Percentiles rank a stretch among this genome's conserved stretches.
phyloP scores from a whole-genome alignment of 2,888 invertebrate genomes.

The Nemoura dubitans region DNA sequence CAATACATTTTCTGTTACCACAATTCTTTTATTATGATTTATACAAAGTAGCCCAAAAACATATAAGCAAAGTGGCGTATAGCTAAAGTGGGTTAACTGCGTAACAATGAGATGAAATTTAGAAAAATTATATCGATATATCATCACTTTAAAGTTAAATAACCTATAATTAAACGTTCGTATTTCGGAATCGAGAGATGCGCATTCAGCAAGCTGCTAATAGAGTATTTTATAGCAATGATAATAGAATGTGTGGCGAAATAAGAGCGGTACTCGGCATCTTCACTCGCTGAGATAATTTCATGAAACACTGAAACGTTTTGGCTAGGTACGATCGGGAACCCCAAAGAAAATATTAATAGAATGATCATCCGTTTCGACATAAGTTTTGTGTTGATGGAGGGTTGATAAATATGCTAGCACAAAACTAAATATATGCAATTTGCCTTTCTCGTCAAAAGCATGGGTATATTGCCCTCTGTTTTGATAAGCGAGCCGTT shows the following conservation, averaged over 20 bases:
- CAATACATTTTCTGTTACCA: not conserved
- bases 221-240: not conserved
- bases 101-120: conserved; percentile 16
- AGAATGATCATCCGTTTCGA: not conserved
- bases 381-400: not conserved
- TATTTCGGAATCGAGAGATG: not conserved
- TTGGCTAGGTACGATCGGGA: not conserved
- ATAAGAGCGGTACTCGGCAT: not conserved
- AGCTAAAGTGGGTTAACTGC: conserved; percentile 13
- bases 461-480: not conserved
- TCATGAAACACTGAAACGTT: not conserved
- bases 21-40: no score
- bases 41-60: not conserved
- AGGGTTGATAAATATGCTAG: not conserved
- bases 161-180: no score
- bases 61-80: not conserved
- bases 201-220: not conserved
- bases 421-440: not conserved
- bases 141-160: not conserved
- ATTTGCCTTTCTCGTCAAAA: not conserved
- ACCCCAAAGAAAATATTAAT: not conserved
- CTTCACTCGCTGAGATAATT: not conserved
- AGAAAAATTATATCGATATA: not conserved
- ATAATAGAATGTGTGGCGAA: not conserved
- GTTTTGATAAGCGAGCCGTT: not conserved